These are phyloP conservation scores for Brachionus manjavacas DNA, from an alignment of 1,140 invertebrate genomes.

Conservation along the genomic window DNA sequence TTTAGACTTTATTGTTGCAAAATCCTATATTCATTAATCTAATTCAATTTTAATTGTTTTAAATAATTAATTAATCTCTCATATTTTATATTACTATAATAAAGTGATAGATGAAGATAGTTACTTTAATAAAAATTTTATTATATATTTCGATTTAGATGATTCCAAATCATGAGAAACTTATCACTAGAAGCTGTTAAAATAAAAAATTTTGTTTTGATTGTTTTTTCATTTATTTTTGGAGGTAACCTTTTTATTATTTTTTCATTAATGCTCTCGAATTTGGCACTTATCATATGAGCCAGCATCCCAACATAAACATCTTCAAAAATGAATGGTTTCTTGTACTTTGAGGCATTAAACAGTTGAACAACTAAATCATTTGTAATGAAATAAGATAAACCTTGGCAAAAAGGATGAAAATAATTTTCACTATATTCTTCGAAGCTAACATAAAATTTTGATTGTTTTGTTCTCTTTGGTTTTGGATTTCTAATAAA, in stretches of 20 bases:
- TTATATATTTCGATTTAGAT: not conserved
- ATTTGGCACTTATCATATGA: not conserved
- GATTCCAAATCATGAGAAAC: not conserved
- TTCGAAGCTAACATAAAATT: not conserved
- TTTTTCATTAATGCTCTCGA: not conserved
- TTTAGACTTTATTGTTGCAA: no score
- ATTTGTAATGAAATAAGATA: not conserved
- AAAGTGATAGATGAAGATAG: no score
- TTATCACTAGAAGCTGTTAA: not conserved
- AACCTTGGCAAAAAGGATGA: not conserved
- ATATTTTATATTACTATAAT: no score
- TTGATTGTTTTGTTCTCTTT: not conserved
- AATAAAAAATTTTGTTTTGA: no score
- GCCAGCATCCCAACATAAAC: slow-evolving; percentile 9
- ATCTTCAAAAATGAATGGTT: slow-evolving; percentile 1
- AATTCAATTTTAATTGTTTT: no score
- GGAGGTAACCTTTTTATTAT: no score
- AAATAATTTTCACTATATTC: not conserved
- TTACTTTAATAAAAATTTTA: no score
- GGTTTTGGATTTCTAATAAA: not conserved
- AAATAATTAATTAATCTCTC: no score
- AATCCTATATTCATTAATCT: no score
- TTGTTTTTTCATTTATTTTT: no score
- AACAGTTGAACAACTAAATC: not conserved
- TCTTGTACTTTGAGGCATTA: not conserved